Base-by-base conservation (phyloP, 2,797 vertebrate species). In the Allobates femoralis region DNA sequence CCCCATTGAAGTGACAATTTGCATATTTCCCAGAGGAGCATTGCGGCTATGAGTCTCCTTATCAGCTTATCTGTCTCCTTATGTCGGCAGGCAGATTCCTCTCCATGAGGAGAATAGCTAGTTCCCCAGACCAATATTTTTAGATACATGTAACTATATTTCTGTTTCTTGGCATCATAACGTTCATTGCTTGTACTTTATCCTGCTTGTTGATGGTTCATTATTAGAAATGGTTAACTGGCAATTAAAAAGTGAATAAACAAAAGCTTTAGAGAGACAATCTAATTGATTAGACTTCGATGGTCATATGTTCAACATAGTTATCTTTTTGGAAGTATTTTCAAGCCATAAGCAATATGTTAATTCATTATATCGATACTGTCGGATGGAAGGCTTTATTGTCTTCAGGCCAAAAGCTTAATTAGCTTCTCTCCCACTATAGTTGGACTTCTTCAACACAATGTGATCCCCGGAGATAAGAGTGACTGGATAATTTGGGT, bases 361-460 rank as follows among this genome's bases (percentile, higher is more conserved):
- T 87, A 87, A 83, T 87, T 79, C 62, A 37, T 60, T 77, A 30
- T 78, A 83, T 87, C 34, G 53, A 83, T 83, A 83, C 73, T 69
- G 78, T 81, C 37, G 58, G 55, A 83, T 87, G 80, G 62, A 74
- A 51, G 74, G 85, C 34, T 83, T 83, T 87, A 83, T 87, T 69
- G 62, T 87, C 80, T 87, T 87, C 80, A 79, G 81, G 86, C 86
- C 81, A 87, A 79, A 79, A 60, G 64, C 86, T 64, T 87, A 87
- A 87, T 87, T 79, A 64, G 75, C 75, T 79, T 79, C 81, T 73
- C 50, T 41, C 83, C 21, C 66, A 37, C 79, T 86, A 56, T 21
- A 56, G 58, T 81, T 86, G 58, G 85, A 34, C 85, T 60, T 14
- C 41, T 79, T 66, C 19, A 85, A 80, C 67, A 62, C 37, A 53